These are phyloP conservation scores for Cyanoramphus novaezelandiae DNA, from an alignment of 2,113 vertebrate species.

Conservation along the genomic window DNA sequence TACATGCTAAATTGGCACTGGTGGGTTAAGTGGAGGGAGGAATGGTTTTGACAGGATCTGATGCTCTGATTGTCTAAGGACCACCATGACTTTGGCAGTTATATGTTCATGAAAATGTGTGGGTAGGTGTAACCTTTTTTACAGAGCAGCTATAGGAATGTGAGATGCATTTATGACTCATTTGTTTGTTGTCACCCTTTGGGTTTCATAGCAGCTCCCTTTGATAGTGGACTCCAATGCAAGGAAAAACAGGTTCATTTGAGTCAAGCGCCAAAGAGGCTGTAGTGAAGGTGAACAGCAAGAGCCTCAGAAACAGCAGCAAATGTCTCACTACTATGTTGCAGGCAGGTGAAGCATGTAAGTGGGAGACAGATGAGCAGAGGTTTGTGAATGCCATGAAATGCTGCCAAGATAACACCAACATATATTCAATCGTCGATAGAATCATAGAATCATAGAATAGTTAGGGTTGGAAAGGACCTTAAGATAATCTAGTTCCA, in stretches of 20 bases:
- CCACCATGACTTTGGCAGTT: background rate
- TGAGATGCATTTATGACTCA: background rate
- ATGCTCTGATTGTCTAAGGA: background rate
- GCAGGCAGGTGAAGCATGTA: accelerated
- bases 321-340: background rate
- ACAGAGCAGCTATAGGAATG: background rate
- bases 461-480: too few species aligned
- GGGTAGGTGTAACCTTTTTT: background rate
- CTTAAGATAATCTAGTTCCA: too few species aligned
- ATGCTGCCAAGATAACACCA: background rate
- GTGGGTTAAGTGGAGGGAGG: background rate
- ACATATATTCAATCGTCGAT: background rate
- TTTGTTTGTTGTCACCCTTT: accelerated
- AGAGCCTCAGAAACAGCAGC: background rate
- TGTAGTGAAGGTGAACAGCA: background rate
- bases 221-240: background rate
- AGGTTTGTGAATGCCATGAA: background rate
- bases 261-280: background rate
- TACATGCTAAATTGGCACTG: background rate
- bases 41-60: background rate
- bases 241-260: background rate
- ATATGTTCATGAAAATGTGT: background rate
- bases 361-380: background rate
- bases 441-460: too few species aligned
- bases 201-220: background rate